phyloP scores from a whole-genome alignment of 2,797 vertebrate genomes.

The Lepidocolaptes lacrymiger region DNA sequence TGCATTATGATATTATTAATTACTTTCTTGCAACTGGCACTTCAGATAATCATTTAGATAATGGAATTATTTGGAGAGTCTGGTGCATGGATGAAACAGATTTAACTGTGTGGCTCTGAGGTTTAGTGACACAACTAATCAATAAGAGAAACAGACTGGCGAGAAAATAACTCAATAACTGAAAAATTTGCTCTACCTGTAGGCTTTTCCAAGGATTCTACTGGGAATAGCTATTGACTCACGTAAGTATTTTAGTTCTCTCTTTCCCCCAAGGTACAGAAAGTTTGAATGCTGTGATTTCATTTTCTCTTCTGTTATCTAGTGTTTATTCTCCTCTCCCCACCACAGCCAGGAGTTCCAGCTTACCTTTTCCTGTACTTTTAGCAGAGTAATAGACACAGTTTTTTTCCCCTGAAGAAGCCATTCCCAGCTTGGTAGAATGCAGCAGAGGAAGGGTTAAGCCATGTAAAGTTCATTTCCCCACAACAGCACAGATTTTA shows the following conservation, averaged over 20 bases:
- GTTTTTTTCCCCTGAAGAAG: not conserved
- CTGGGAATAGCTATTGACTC: constrained; percentile 72
- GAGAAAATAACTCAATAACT: constrained; percentile 76
- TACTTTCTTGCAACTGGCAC: constrained; percentile 68
- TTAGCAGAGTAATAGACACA: not conserved
- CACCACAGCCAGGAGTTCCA: not conserved
- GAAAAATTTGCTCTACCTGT: constrained; percentile 64
- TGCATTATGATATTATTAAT: constrained; percentile 67
- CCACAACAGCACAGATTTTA: constrained; percentile 3
- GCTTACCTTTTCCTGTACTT: not conserved
- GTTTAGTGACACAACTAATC: constrained; percentile 74
- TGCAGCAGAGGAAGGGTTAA: constrained; percentile 28
- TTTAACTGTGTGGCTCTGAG: constrained; percentile 53
- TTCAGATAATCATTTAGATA: constrained; percentile 71
- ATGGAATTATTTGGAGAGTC: constrained; percentile 54
- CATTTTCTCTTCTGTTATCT: constrained; percentile 57
- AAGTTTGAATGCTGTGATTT: constrained; percentile 66
- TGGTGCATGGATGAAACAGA: constrained; percentile 41
- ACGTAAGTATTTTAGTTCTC: constrained; percentile 60
- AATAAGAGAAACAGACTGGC: constrained; percentile 73
- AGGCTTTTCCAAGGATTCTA: constrained; percentile 63
- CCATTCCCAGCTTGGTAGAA: constrained; percentile 31
- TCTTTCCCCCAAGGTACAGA: constrained; percentile 25
- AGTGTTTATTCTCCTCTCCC: not conserved
- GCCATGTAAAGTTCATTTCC: constrained; percentile 33